Base-by-base conservation (phyloP, 2,797 vertebrate genomes). In the Malacoraja senta region DNA sequence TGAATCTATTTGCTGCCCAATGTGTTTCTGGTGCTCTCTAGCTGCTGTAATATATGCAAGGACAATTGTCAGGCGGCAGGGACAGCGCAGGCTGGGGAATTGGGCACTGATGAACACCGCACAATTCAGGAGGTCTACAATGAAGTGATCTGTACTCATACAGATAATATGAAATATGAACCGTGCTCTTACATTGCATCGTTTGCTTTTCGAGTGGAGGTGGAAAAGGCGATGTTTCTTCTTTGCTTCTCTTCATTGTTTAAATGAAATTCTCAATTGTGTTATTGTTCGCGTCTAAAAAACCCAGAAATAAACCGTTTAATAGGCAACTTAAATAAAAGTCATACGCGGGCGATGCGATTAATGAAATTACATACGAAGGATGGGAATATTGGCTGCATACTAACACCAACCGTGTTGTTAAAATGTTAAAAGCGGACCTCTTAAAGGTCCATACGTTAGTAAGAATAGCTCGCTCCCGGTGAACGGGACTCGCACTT, bases 31-130 rank as follows among this genome's bases (percentile, higher is more conserved):
- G 35, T 35, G 63, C 8, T 88, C 61, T 32, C n/a, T 35, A 88
- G n/a, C 8, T 88, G 65, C 26, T 58, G 15, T 88, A 88, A 88
- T 68, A 88, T 68, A 88, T 88, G 65, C 84, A 88, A 88, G 12
- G n/a, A 35, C 2, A 88, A 65, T 68, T 19, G 63, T 88, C 63
- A 35, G 32, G n/a, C 44, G 7, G 7, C 21, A 83, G 24, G 80
- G 24, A 83, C 26, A 29, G 53, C n/a, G 81, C 26, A 61, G 81
- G 26, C 53, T 84, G 21, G 63, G 84, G 84, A 35, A 88, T 68
- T 88, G 61, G n/a, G 17, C 61, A 88, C 63, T 68, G 84, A 88
- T 32, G 63, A 88, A 88, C 84, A n/a, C 15, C 19, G 19, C n/a
- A 88, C n/a, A 88, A 88, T 88, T 68, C 63, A 68, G 32, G 44